phyloP scores from a whole-genome alignment of 2,888 invertebrate genomes.

The Chrysina gloriosa region DNA sequence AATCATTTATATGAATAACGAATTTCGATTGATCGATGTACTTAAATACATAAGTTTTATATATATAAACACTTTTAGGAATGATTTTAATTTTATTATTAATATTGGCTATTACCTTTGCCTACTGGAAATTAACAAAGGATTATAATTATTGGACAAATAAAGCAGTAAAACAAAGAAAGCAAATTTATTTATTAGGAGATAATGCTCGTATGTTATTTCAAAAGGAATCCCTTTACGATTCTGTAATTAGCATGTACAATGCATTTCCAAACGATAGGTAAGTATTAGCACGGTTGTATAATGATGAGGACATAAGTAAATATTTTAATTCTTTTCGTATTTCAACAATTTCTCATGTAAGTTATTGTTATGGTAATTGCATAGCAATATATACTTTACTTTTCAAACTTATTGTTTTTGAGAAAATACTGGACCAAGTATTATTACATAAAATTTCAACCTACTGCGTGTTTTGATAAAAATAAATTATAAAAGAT shows the following conservation, averaged over 20 bases:
- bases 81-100: conserved; percentile 24
- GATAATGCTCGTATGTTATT: neutral
- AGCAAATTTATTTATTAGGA: conserved; percentile 21
- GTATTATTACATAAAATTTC: no score
- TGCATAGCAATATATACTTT: no score
- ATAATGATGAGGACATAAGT: neutral
- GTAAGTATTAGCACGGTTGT: neutral
- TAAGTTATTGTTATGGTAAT: no score
- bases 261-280: conserved; percentile 23
- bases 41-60: no score
- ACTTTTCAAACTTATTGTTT: no score
- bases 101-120: conserved; percentile 4
- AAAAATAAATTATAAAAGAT: no score
- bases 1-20: no score
- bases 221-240: conserved; percentile 1
- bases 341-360: no score
- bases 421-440: no score
- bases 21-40: no score
- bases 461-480: no score
- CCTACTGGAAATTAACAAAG: conserved; percentile 18
- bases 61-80: conserved; percentile 2
- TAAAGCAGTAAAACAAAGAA: conserved; percentile 16
- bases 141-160: conserved; percentile 15
- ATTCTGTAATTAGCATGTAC: neutral
- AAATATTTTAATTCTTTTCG: neutral